Percentiles rank a stretch among this genome's conserved stretches.
phyloP scores from a whole-genome alignment of 2,113 vertebrate genomes.

The Machaerirhynchus nigripectus region DNA sequence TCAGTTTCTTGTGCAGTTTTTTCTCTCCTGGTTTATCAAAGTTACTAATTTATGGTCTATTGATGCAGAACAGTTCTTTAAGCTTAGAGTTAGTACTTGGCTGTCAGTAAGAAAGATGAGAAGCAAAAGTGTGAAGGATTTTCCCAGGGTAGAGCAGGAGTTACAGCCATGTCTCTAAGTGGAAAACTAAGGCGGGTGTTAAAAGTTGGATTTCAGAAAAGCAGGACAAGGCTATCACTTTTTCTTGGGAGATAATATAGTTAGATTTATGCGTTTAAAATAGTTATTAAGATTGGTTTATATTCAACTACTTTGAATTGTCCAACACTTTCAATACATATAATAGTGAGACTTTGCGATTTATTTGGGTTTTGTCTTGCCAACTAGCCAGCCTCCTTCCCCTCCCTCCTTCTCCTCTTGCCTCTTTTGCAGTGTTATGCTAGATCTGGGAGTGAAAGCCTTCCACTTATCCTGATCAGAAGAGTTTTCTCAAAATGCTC shows the following conservation, averaged over 20 bases:
- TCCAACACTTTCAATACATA: neutral
- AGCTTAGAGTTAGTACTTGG: neutral
- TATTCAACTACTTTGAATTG: neutral
- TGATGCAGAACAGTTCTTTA: neutral
- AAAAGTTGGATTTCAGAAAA: neutral
- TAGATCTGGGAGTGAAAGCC: neutral
- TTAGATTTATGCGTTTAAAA: neutral
- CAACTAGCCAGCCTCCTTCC: rapidly evolving
- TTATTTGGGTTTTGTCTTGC: neutral
- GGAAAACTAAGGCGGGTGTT: neutral
- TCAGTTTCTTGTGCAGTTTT: neutral
- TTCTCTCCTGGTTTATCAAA: neutral
- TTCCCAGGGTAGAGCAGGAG: neutral
- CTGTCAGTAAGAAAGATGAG: neutral
- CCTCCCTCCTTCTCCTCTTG: neutral
- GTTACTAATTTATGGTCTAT: neutral
- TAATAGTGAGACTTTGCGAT: rapidly evolving
- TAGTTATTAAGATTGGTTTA: neutral
- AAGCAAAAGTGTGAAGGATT: neutral
- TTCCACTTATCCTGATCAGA: neutral
- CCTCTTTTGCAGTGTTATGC: neutral
- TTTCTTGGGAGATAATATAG: neutral
- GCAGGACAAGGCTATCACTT: neutral
- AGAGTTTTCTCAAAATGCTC: neutral
- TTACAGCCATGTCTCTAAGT: neutral